A percentile compares a stretch with the other conserved stretches of the same genome.
Evolutionary conservation across 2,888 invertebrate genomes (phyloP).

Genomic region (Heteromurus nitidus): DNA sequence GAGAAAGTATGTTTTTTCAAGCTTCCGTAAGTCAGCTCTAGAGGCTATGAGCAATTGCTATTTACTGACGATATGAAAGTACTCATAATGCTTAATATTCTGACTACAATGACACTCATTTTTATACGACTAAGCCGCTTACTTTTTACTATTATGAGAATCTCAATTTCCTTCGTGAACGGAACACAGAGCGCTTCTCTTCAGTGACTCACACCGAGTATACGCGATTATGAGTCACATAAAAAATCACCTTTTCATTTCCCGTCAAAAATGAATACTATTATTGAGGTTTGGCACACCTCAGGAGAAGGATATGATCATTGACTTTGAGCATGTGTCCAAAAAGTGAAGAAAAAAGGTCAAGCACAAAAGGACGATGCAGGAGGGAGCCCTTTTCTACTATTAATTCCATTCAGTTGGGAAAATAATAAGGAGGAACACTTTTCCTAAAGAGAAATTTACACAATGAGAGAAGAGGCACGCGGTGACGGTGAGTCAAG

Average conservation of each 20-base stretch:
- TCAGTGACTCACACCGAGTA: too few relatives aligned
- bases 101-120: too few relatives aligned
- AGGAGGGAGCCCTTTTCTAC: slow-evolving; percentile 1
- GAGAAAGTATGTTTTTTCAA: slow-evolving; percentile 18
- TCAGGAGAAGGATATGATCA: too few relatives aligned
- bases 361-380: background rate
- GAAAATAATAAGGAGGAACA: background rate
- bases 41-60: too few relatives aligned
- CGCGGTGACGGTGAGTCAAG: background rate
- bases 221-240: background rate
- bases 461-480: background rate
- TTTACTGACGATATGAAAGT: too few relatives aligned
- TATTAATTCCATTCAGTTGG: background rate
- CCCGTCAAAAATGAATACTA: too few relatives aligned
- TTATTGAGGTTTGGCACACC: too few relatives aligned
- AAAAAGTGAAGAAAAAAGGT: slow-evolving; percentile 24
- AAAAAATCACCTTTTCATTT: too few relatives aligned
- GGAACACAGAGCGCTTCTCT: too few relatives aligned
- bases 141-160: background rate
- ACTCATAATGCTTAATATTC: too few relatives aligned
- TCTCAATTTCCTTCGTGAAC: slow-evolving; percentile 21
- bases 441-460: background rate
- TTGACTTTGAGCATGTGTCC: too few relatives aligned
- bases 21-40: background rate
- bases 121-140: background rate